Evolutionary conservation across 2,888 invertebrate genomes (phyloP).

Genomic region (Lithophane socia): DNA sequence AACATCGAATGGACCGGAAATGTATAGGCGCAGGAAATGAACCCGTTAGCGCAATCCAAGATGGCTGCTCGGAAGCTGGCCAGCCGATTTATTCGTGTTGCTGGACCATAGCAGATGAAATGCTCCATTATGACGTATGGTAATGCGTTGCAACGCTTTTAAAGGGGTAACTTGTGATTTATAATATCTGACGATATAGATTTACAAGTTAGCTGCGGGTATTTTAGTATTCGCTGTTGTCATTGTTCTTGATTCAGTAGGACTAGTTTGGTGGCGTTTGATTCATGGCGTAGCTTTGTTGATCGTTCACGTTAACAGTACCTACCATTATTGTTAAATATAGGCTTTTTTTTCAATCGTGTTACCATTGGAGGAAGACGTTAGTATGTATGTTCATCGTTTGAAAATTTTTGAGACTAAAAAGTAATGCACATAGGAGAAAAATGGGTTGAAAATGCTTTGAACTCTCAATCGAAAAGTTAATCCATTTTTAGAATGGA

Average conservation of each 20-base stretch:
- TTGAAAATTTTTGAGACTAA: not conserved
- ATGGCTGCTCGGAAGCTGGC: slow-evolving; percentile 82
- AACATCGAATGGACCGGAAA: slow-evolving; percentile 86
- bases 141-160: slow-evolving; percentile 63
- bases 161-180: slow-evolving; percentile 52
- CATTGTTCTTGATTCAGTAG: slow-evolving; percentile 18
- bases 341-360: not conserved
- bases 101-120: slow-evolving; percentile 77
- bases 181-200: slow-evolving; percentile 41
- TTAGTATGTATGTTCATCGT: not conserved
- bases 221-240: not conserved
- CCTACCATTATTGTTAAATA: not conserved
- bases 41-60: slow-evolving; percentile 89
- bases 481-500: not conserved
- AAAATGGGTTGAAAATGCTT: not conserved
- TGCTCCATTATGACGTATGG: slow-evolving; percentile 67
- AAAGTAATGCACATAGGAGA: no score
- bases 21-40: slow-evolving; percentile 90
- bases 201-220: slow-evolving; percentile 22
- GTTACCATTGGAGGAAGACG: not conserved
- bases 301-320: not conserved
- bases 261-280: not conserved
- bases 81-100: slow-evolving; percentile 82
- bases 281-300: not conserved
- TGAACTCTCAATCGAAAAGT: not conserved